These are phyloP conservation scores for Sebastes elongatus DNA, from an alignment of 2,797 vertebrate genomes.

Conservation along the genomic window DNA sequence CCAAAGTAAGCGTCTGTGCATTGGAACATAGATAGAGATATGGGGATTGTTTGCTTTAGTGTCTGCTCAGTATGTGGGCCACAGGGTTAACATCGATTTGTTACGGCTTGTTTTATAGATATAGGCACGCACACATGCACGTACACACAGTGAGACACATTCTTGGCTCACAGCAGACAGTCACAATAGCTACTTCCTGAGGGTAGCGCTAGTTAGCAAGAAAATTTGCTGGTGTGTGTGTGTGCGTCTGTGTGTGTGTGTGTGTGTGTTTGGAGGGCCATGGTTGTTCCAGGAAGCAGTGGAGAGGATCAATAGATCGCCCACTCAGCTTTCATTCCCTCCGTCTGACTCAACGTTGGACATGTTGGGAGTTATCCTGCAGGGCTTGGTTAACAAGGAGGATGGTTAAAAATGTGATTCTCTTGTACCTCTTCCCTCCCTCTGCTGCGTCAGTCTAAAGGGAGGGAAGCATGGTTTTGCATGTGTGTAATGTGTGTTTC, in stretches of 20 bases:
- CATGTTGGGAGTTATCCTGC: conserved; percentile 72
- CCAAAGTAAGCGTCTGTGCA: conserved; percentile 61
- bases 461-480: conserved; percentile 63
- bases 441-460: conserved; percentile 68
- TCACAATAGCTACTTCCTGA: conserved; percentile 77
- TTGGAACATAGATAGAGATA: conserved; percentile 47
- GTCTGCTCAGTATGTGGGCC: conserved; percentile 42
- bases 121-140: background rate
- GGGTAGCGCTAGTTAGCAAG: conserved; percentile 72
- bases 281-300: conserved; percentile 78
- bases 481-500: conserved; percentile 53
- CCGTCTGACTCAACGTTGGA: conserved; percentile 76
- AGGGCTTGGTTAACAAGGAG: conserved; percentile 50
- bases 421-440: conserved; percentile 27
- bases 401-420: conserved; percentile 38
- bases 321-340: conserved; percentile 80
- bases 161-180: conserved; percentile 67
- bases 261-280: conserved; percentile 61
- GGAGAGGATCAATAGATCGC: conserved; percentile 80
- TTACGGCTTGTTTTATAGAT: conserved; percentile 65
- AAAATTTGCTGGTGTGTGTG: conserved; percentile 53
- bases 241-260: conserved; percentile 40
- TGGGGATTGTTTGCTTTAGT: conserved; percentile 61
- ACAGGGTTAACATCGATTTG: conserved; percentile 65
- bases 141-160: conserved; percentile 56